Conservation (phyloP, 1,140 invertebrate genomes). For the Pseudomyrmex gracilis region DNA sequence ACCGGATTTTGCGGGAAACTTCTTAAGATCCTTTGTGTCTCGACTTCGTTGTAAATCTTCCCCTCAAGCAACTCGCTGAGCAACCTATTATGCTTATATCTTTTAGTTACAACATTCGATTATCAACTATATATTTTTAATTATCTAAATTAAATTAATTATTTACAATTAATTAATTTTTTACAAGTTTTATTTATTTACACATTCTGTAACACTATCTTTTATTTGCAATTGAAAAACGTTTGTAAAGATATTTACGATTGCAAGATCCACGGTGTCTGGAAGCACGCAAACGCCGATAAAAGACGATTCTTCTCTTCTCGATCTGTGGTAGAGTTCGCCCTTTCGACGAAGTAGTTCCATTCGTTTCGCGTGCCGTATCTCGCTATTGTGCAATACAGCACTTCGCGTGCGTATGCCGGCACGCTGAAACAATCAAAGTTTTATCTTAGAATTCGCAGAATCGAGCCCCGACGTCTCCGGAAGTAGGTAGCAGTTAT, state of each 20-base stretch:
- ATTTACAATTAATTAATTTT: neutral
- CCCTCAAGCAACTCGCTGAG: constrained; percentile 77
- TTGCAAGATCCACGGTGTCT: constrained; percentile 78
- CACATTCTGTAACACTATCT: neutral
- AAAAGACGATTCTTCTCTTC: constrained; percentile 78
- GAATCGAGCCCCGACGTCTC: neutral
- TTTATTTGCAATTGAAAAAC: neutral
- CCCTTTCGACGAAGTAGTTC: constrained; percentile 77
- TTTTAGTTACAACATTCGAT: too few relatives aligned
- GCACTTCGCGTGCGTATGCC: constrained; percentile 75
- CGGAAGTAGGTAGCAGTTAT: neutral
- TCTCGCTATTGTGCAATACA: constrained; percentile 80
- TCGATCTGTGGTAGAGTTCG: constrained; percentile 63
- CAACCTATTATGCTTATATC: constrained; percentile 64
- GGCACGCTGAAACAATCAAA: constrained; percentile 74
- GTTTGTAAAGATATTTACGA: constrained; percentile 70
- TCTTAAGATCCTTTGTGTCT: constrained; percentile 74
- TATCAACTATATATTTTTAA: neutral
- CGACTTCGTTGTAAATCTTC: constrained; percentile 69
- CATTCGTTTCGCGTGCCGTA: constrained; percentile 79
- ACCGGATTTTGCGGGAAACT: constrained; percentile 77
- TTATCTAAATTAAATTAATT: neutral
- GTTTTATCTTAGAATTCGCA: neutral
- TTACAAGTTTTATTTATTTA: neutral
- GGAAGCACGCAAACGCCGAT: constrained; percentile 78